Percentiles rank a stretch among this genome's conserved stretches.
phyloP scores from a whole-genome alignment of 2,113 vertebrate species.

The Nestor notabilis region DNA sequence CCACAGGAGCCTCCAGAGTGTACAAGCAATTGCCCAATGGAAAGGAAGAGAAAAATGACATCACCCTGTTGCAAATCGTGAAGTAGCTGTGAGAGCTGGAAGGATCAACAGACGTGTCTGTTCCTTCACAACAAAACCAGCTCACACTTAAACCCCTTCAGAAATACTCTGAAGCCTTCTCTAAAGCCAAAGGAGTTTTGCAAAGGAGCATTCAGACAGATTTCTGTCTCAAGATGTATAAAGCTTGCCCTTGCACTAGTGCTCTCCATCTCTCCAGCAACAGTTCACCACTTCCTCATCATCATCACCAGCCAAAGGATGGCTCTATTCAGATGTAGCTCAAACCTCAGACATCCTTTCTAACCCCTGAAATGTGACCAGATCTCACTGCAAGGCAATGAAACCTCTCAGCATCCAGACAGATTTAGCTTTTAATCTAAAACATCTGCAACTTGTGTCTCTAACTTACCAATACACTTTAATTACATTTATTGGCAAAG shows the following conservation, averaged over 20 bases:
- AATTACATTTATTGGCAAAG: background rate
- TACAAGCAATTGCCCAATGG: background rate
- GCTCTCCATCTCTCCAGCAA: background rate
- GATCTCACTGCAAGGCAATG: background rate
- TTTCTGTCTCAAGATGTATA: background rate
- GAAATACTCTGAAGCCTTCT: background rate
- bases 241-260: background rate
- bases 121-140: background rate
- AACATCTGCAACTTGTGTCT: background rate
- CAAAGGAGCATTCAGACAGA: background rate
- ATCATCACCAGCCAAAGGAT: background rate
- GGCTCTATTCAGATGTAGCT: background rate
- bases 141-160: background rate
- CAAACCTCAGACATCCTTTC: background rate
- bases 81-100: background rate
- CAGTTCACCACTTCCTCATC: background rate
- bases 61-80: background rate
- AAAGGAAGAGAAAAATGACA: background rate
- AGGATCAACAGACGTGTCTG: background rate
- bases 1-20: background rate
- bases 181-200: background rate
- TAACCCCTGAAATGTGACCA: background rate
- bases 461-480: background rate
- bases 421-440: background rate
- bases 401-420: background rate